phyloP scores from a whole-genome alignment of 2,888 invertebrate genomes.

The Anaspis maculata region DNA sequence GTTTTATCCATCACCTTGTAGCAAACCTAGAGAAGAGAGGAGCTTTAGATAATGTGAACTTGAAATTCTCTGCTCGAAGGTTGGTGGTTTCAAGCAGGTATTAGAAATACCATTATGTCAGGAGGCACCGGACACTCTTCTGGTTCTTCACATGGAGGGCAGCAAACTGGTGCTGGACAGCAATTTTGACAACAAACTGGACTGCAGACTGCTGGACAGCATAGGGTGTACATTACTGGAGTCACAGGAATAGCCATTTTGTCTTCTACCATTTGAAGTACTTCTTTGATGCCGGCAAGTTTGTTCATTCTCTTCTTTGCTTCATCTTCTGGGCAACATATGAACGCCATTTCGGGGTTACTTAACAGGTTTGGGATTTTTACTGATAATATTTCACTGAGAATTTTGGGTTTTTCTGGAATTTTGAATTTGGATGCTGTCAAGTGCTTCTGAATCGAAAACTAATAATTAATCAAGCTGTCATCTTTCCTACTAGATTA shows the following conservation, averaged over 20 bases:
- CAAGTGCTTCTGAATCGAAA: background rate
- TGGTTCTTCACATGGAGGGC: background rate
- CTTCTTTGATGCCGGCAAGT: background rate
- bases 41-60: background rate
- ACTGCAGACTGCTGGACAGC: background rate
- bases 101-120: background rate
- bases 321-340: background rate
- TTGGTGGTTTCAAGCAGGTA: no score
- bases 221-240: background rate
- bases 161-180: background rate
- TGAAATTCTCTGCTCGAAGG: no score
- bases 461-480: no score
- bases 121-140: background rate
- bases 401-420: constrained; percentile 13
- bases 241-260: background rate
- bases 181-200: background rate
- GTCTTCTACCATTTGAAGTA: background rate
- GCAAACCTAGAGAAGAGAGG: constrained; percentile 20
- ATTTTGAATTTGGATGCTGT: constrained; percentile 5
- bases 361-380: constrained; percentile 40
- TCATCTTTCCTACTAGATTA: no score
- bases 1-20: constrained; percentile 19
- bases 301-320: background rate
- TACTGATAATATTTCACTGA: constrained; percentile 32
- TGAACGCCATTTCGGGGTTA: constrained; percentile 28